Conservation (phyloP, 2,888 invertebrate genomes). For the Laspeyria flexula region DNA sequence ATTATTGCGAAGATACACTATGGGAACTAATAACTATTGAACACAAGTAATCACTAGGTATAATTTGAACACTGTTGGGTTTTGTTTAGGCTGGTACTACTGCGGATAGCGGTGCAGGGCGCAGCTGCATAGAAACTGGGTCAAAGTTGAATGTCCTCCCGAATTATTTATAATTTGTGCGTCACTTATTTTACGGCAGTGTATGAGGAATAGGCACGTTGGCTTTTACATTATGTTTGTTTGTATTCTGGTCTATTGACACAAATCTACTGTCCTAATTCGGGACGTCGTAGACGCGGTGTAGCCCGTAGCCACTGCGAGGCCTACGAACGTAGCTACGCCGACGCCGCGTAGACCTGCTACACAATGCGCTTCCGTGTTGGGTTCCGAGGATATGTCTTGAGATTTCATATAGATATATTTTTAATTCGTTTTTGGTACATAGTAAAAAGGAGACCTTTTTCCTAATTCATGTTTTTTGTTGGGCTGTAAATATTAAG, state of each 20-base stretch:
- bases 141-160: slow-evolving; percentile 75
- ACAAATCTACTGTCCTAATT: slow-evolving; percentile 66
- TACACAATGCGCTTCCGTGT: slow-evolving; percentile 68
- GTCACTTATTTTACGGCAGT: slow-evolving; percentile 54
- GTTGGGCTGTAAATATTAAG: no score
- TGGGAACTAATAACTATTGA: slow-evolving; percentile 67
- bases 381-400: slow-evolving; percentile 58
- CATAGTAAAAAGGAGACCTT: no score
- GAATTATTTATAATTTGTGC: slow-evolving; percentile 53
- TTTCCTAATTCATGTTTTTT: no score
- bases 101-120: slow-evolving; percentile 70
- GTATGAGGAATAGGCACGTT: slow-evolving; percentile 42
- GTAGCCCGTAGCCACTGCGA: slow-evolving; percentile 75
- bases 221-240: slow-evolving; percentile 56
- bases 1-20: slow-evolving; percentile 60
- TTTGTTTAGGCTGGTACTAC: slow-evolving; percentile 50
- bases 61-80: slow-evolving; percentile 57
- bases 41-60: slow-evolving; percentile 75
- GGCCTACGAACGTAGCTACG: slow-evolving; percentile 82
- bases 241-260: slow-evolving; percentile 65
- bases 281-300: slow-evolving; percentile 64
- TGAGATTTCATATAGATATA: slow-evolving; percentile 35
- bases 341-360: slow-evolving; percentile 58
- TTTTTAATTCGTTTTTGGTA: no score
- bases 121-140: slow-evolving; percentile 75